A percentile compares a stretch with the other conserved stretches of the same genome.
phyloP scores from a whole-genome alignment of 2,113 vertebrate genomes.

The Anarhynchus alexandrinus region DNA sequence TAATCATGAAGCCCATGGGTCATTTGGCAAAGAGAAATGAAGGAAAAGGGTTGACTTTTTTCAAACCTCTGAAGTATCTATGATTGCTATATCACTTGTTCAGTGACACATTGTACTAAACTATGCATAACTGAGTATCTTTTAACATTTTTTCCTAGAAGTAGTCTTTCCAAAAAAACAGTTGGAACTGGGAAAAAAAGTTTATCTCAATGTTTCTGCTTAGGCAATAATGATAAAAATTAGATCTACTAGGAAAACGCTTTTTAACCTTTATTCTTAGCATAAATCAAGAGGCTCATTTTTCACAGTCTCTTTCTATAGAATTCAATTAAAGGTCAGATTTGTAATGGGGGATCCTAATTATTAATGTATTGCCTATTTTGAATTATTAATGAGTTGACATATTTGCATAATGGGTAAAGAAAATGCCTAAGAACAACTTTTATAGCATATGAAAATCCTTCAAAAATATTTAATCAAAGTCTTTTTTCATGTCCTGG shows the following conservation, averaged over 20 bases:
- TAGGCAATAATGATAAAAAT: conserved; percentile 52
- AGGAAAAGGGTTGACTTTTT: neutral
- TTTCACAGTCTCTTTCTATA: conserved; percentile 78
- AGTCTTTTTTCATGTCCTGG: neutral
- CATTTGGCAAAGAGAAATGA: conserved; percentile 22
- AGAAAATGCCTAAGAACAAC: conserved; percentile 75
- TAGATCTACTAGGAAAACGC: conserved; percentile 64
- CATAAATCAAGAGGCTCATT: conserved; percentile 81
- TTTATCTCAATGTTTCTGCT: neutral
- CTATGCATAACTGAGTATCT: neutral
- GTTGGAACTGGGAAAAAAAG: neutral
- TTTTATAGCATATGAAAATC: conserved; percentile 45
- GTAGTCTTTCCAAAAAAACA: neutral
- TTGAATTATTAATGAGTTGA: conserved; percentile 80
- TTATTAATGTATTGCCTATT: conserved; percentile 81
- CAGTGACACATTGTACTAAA: neutral
- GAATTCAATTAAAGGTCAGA: conserved; percentile 86
- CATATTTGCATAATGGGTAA: conserved; percentile 80
- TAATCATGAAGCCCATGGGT: neutral
- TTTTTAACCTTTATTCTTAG: conserved; percentile 80
- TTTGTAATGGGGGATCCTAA: conserved; percentile 79
- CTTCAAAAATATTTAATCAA: conserved; percentile 56
- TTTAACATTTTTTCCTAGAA: neutral
- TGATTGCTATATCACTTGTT: neutral
- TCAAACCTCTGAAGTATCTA: neutral